Base-by-base conservation (phyloP, 2,888 invertebrate genomes). In the Parapristionchus giblindavisi region DNA sequence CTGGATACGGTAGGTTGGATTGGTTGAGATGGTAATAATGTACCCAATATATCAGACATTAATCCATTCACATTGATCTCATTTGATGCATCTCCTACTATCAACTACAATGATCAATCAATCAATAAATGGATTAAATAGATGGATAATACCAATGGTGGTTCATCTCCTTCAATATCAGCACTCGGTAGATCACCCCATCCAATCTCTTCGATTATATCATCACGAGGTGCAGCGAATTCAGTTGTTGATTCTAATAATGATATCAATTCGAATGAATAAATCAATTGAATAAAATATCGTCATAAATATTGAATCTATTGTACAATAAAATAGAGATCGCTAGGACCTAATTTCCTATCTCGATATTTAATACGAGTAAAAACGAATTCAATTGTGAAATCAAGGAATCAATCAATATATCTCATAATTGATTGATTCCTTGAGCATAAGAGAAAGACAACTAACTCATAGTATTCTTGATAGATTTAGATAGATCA, bases 111-210 rank as follows among this genome's bases (percentile, higher is more conserved):
- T 40, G 38, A 8, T 17, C 14, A 24, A 43, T 66, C 66, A n/a
- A n/a, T n/a, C n/a, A 38, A 17, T 40, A 24, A 11, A 11, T 27
- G 5, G 21, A 52, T 8, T 52, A 21, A 24, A 5, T 21, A 21
- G 21, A 52, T 52, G 8, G 21, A 52, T 52, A 24, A 52, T n/a
- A 24, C 21, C 17, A 56, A 56, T 29, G 3, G 27, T 4, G 56
- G 54, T 21, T 36, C 32, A 14, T 24, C 66, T 43, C 38, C 6
- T 32, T 66, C 17, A 40, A 27, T 1, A 8, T 6, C 32, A 14
- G 29, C 56, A 58, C 14, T 36, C 32, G 40, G 63, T 29, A 71
- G 40, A n/a, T 82, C 82, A 52, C 79, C 83, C 83, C 83, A 83
- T 40, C 83, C 83, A 34, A 34, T 56, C 54, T 76, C 78, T 8